These are phyloP conservation scores for Nasonia giraulti DNA, from an alignment of 1,140 invertebrate genomes.

Conservation along the genomic window DNA sequence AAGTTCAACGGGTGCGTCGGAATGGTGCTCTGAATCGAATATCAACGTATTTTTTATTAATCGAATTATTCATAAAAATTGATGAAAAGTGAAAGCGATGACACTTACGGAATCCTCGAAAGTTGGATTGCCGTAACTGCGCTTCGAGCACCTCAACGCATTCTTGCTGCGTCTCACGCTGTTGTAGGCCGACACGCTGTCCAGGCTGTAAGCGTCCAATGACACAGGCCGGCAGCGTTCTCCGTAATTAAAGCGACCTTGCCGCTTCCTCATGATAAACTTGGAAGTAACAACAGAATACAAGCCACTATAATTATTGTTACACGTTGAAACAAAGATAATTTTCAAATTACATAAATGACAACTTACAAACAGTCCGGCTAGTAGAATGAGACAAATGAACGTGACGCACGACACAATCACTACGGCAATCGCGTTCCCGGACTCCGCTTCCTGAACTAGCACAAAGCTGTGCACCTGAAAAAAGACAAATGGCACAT, in stretches of 20 bases:
- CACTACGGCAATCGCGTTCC: slow-evolving; percentile 74
- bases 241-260: slow-evolving; percentile 82
- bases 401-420: slow-evolving; percentile 75
- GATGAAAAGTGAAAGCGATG: background rate
- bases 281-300: slow-evolving; percentile 57
- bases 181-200: slow-evolving; percentile 90
- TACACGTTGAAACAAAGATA: background rate
- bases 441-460: slow-evolving; percentile 69
- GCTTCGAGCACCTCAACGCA: slow-evolving; percentile 84
- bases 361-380: slow-evolving; percentile 79
- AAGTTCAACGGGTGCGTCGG: slow-evolving; percentile 85
- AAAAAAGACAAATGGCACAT: slow-evolving; percentile 45
- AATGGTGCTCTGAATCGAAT: slow-evolving; percentile 75
- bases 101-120: slow-evolving; percentile 89
- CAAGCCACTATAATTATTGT: slow-evolving; percentile 6
- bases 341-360: slow-evolving; percentile 15
- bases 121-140: slow-evolving; percentile 93
- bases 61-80: background rate
- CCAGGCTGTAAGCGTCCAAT: slow-evolving; percentile 90
- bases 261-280: slow-evolving; percentile 83
- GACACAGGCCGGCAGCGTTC: slow-evolving; percentile 91
- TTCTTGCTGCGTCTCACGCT: slow-evolving; percentile 84
- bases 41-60: background rate
- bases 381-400: slow-evolving; percentile 77
- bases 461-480: slow-evolving; percentile 70